Percentiles rank a stretch among this genome's conserved stretches.
phyloP scores from a whole-genome alignment of 2,888 invertebrate species.

The Perithous albicinctus region DNA sequence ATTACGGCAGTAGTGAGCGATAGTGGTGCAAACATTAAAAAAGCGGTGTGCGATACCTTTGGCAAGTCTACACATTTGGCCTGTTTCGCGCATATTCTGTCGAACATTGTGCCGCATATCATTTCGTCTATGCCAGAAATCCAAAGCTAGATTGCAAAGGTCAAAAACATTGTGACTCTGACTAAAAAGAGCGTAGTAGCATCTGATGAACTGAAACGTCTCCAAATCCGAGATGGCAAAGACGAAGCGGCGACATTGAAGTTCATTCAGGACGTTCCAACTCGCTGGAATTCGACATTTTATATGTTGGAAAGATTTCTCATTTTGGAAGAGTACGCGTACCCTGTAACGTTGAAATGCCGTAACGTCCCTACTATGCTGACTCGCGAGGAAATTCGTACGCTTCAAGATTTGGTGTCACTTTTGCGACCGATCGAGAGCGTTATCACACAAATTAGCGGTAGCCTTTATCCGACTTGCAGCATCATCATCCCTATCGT shows the following conservation, averaged over 20 bases:
- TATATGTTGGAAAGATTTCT: conserved; percentile 64
- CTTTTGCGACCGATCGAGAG: conserved; percentile 66
- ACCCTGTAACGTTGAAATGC: conserved; percentile 51
- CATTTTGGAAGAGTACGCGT: conserved; percentile 55
- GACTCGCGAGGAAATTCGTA: conserved; percentile 61
- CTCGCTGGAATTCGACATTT: conserved; percentile 65
- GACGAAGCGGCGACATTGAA: conserved; percentile 56
- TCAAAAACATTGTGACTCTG: conserved; percentile 65
- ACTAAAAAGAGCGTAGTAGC: too few species aligned
- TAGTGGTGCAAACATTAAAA: conserved; percentile 61
- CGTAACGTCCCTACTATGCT: conserved; percentile 48
- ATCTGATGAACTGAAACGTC: conserved; percentile 61
- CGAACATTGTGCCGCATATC: conserved; percentile 64
- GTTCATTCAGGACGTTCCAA: conserved; percentile 63
- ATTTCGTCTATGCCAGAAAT: conserved; percentile 20
- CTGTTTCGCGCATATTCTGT: conserved; percentile 66
- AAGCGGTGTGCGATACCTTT: conserved; percentile 46
- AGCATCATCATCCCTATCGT: conserved; percentile 70
- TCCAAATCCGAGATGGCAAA: conserved; percentile 62
- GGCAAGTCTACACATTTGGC: conserved; percentile 31
- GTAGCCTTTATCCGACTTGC: conserved; percentile 65
- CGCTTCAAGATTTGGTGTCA: conserved; percentile 55
- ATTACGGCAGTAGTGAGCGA: conserved; percentile 63
- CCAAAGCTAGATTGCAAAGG: conserved; percentile 58
- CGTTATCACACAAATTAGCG: conserved; percentile 67